phyloP scores from a whole-genome alignment of 2,797 vertebrate genomes.

The Tiaroga cobitis region DNA sequence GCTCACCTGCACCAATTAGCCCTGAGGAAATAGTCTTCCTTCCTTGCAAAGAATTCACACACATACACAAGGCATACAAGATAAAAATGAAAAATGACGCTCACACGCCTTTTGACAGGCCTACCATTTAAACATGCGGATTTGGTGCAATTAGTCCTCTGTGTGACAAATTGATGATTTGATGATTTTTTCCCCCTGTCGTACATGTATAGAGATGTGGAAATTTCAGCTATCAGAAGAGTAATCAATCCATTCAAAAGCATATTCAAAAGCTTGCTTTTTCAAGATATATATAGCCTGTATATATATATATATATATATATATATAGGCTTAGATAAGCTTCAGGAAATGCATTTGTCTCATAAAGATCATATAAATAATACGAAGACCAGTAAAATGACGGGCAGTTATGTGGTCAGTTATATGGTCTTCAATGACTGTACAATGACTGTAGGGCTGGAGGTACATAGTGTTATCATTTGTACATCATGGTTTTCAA shows the following conservation, averaged over 20 bases:
- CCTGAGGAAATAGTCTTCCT: slow-evolving; percentile 14
- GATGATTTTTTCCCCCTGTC: slow-evolving; percentile 27
- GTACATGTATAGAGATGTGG: background rate
- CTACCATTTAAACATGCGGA: slow-evolving; percentile 66
- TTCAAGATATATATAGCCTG: background rate
- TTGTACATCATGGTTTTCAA: slow-evolving; percentile 15
- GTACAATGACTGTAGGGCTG: background rate
- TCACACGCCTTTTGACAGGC: slow-evolving; percentile 71
- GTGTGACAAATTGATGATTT: slow-evolving; percentile 64
- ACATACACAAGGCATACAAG: slow-evolving; percentile 38
- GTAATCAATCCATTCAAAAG: background rate
- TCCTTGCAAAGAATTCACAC: background rate
- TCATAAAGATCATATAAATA: background rate
- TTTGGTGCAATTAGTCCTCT: slow-evolving; percentile 75
- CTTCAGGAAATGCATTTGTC: background rate
- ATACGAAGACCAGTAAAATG: background rate
- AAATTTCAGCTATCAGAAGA: background rate
- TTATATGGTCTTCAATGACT: background rate
- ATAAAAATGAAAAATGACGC: slow-evolving; percentile 60
- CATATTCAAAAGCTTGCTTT: background rate
- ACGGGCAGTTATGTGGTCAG: background rate
- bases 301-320: too few relatives aligned
- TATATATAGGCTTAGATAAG: background rate
- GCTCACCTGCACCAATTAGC: slow-evolving; percentile 46
- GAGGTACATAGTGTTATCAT: background rate